Percentiles rank a stretch among this genome's conserved stretches.
These are phyloP conservation scores for Trochalopteron elliotii DNA, from an alignment of 2,113 vertebrate species.

Conservation along the genomic window DNA sequence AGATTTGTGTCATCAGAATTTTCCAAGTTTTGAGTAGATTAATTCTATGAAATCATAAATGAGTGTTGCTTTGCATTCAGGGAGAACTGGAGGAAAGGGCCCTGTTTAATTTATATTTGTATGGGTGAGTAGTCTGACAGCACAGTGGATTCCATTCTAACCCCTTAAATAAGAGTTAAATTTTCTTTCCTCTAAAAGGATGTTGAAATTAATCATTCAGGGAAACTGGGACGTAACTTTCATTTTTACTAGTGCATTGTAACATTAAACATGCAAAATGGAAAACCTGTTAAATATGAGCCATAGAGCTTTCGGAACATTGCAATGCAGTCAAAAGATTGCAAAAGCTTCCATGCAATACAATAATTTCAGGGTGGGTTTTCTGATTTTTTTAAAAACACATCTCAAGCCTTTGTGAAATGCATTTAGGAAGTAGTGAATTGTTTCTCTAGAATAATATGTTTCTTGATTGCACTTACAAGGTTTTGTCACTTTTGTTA, in stretches of 20 bases:
- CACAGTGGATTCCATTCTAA: background rate
- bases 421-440: constrained; percentile 54
- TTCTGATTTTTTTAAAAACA: constrained; percentile 45
- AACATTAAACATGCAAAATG: background rate
- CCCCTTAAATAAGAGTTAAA: background rate
- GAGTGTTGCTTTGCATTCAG: background rate
- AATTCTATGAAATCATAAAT: background rate
- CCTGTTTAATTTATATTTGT: background rate
- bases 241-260: background rate
- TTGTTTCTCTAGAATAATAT: constrained; percentile 44
- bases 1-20: background rate
- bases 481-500: constrained; percentile 85
- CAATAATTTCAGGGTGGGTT: background rate
- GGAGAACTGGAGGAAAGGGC: background rate
- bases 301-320: background rate
- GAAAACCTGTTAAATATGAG: background rate
- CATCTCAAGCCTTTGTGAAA: constrained; percentile 10
- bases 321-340: background rate
- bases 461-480: constrained; percentile 85
- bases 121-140: background rate
- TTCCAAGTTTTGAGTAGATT: background rate
- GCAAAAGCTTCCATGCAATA: background rate
- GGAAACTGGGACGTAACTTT: background rate
- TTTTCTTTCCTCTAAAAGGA: background rate
- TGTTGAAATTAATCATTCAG: background rate